Evolutionary conservation across 2,888 invertebrate species (phyloP).

Genomic region (Scaptomyza polygonia): DNA sequence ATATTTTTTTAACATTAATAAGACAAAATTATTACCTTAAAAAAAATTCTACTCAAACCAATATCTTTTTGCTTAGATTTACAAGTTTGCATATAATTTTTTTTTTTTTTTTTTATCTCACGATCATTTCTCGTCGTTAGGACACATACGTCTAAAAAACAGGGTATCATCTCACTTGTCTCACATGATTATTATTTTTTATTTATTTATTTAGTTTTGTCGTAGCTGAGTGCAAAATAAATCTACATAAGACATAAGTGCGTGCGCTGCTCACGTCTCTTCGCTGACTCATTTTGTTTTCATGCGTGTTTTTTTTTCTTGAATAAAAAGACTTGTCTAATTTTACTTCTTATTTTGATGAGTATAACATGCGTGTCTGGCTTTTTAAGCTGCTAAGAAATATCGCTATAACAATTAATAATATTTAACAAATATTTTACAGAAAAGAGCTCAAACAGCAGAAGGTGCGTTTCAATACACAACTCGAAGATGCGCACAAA

Average conservation of each 20-base stretch:
- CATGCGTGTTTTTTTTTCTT: constrained; percentile 38
- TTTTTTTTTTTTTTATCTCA: neutral
- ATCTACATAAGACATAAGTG: constrained; percentile 39
- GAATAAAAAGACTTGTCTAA: constrained; percentile 44
- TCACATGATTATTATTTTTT: constrained; percentile 26
- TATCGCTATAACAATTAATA: neutral
- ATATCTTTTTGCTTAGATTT: no score
- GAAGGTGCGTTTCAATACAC: constrained; percentile 82
- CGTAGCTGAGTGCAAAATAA: constrained; percentile 9
- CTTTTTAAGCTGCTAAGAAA: constrained; percentile 33
- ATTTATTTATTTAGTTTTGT: constrained; percentile 24
- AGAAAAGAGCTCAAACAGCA: constrained; percentile 84
- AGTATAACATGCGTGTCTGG: constrained; percentile 18
- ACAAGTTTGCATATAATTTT: no score
- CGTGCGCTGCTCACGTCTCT: constrained; percentile 54
- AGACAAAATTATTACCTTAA: no score
- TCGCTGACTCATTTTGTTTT: constrained; percentile 62
- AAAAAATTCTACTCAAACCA: no score
- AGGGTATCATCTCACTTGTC: constrained; percentile 1
- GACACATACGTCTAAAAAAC: neutral
- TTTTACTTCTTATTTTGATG: constrained; percentile 11
- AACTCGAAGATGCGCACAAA: constrained; percentile 82
- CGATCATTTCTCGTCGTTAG: neutral
- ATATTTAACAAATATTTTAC: neutral
- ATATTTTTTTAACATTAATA: no score